phyloP scores from a whole-genome alignment of 2,888 invertebrate genomes.

The Andricus quercusramuli region DNA sequence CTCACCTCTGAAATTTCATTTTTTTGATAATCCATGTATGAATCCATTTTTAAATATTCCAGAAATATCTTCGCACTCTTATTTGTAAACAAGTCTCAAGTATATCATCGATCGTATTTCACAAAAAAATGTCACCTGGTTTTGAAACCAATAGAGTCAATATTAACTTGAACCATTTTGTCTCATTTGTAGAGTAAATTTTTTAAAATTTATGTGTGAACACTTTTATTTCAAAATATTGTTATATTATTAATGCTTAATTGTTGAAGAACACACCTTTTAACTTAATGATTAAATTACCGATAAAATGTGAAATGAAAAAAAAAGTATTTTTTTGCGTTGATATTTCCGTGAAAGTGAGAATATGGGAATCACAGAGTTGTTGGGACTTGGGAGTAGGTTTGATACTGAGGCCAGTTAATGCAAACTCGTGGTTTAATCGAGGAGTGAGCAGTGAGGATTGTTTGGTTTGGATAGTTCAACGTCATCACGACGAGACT shows the following conservation, averaged over 20 bases:
- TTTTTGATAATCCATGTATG: slow-evolving; percentile 62
- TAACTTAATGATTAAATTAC: too few species aligned
- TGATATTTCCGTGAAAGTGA: too few species aligned
- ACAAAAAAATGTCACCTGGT: background rate
- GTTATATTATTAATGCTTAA: too few species aligned
- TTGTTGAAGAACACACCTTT: too few species aligned
- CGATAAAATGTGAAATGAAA: too few species aligned
- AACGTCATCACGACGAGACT: slow-evolving; percentile 46
- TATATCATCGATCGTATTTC: background rate
- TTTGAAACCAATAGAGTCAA: background rate
- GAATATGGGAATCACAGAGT: background rate
- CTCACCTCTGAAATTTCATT: slow-evolving; percentile 66
- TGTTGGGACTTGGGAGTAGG: too few species aligned
- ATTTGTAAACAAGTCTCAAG: background rate
- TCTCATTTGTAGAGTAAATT: background rate
- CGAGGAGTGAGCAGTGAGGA: background rate
- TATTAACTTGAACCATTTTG: background rate
- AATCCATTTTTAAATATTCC: slow-evolving; percentile 59
- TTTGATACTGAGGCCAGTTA: background rate
- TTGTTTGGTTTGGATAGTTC: slow-evolving; percentile 25
- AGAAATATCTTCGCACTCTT: background rate
- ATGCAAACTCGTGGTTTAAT: slow-evolving; percentile 9
- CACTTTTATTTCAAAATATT: too few species aligned
- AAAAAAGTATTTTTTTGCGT: too few species aligned
- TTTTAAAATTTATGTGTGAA: too few species aligned